phyloP scores from a whole-genome alignment of 2,113 vertebrate species.

The Ailurus styani region DNA sequence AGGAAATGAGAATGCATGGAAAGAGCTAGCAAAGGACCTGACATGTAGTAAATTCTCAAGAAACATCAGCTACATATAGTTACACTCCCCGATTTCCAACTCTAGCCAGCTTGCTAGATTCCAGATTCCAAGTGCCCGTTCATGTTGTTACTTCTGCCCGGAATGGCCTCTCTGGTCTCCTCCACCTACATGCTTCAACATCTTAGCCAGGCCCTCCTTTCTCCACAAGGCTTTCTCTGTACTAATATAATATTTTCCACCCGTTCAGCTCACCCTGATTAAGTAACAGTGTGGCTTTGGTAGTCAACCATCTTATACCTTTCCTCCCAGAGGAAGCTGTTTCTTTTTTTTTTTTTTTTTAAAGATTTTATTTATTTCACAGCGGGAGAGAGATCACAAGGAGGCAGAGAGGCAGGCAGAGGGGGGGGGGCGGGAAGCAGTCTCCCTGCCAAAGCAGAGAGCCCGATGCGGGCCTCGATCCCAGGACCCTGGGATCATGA shows the following conservation, averaged over 20 bases:
- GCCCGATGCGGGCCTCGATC: too few relatives aligned
- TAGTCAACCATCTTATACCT: neutral
- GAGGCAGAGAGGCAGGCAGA: too few relatives aligned
- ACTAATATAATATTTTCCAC: neutral
- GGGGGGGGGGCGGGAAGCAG: too few relatives aligned
- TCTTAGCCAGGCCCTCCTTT: neutral
- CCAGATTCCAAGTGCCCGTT: neutral
- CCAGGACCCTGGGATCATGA: too few relatives aligned
- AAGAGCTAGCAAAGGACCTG: neutral
- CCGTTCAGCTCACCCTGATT: neutral
- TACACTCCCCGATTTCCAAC: neutral
- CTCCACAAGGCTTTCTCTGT: neutral
- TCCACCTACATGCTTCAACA: neutral
- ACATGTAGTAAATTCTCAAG: neutral
- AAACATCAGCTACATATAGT: neutral
- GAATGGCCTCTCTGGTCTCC: neutral
- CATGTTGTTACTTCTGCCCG: neutral
- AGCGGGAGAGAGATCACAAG: too few relatives aligned
- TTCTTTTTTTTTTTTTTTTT: too few relatives aligned
- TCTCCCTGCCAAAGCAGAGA: too few relatives aligned
- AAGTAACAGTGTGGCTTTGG: conserved; percentile 10
- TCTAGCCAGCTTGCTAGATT: neutral
- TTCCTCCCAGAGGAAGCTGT: neutral
- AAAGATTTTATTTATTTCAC: too few relatives aligned
- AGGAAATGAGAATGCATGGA: neutral